These are phyloP conservation scores for Petrocephalus sullivani DNA, from an alignment of 2,797 vertebrate genomes.

Conservation along the genomic window DNA sequence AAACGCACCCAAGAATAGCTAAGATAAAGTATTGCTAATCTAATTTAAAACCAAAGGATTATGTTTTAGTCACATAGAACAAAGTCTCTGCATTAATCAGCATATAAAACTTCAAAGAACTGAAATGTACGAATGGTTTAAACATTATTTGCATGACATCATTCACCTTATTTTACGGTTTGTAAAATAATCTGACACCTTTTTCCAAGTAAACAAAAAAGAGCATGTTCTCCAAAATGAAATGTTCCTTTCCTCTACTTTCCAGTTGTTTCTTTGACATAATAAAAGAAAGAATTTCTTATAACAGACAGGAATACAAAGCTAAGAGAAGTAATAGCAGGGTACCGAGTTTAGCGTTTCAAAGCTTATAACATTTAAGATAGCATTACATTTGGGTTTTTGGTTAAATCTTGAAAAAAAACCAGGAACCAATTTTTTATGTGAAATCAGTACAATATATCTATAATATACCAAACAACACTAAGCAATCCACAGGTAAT, in stretches of 20 bases:
- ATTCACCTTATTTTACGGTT: background rate
- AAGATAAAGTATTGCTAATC: slow-evolving; percentile 1
- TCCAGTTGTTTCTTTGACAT: background rate
- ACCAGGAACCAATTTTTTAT: background rate
- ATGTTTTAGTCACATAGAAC: background rate
- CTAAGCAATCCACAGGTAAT: background rate
- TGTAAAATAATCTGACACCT: background rate
- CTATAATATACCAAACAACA: background rate
- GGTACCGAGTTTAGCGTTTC: background rate
- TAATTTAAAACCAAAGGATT: background rate
- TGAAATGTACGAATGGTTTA: background rate
- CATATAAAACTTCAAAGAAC: background rate
- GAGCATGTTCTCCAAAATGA: background rate
- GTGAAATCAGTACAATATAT: background rate
- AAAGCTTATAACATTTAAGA: background rate
- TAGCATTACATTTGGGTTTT: background rate
- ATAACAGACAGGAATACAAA: background rate
- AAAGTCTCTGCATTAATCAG: background rate
- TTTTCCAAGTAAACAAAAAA: background rate
- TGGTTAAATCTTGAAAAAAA: too few relatives aligned
- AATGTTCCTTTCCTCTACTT: background rate
- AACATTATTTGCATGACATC: background rate
- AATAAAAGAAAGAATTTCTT: background rate
- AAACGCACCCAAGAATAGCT: background rate
- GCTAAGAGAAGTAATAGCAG: background rate